Evolutionary conservation across 1,140 invertebrate genomes (phyloP).

Genomic region (Sesamia nonagrioides): DNA sequence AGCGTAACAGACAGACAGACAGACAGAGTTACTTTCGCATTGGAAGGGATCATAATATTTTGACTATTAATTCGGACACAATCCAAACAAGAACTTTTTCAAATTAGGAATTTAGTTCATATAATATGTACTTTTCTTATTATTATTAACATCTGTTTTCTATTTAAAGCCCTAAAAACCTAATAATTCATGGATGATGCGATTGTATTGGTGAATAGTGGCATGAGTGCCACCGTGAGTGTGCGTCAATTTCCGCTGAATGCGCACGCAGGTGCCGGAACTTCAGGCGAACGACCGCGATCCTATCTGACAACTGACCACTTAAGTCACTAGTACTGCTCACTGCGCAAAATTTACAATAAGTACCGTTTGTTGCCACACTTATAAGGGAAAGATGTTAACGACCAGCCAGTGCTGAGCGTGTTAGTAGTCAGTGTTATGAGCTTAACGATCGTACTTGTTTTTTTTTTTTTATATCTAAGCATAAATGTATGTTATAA

Average conservation of each 20-base stretch:
- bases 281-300: slow-evolving; percentile 64
- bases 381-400: slow-evolving; percentile 18
- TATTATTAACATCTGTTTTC: too few species aligned
- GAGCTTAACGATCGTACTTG: neutral
- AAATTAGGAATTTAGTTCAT: too few species aligned
- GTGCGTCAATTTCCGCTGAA: slow-evolving; percentile 58
- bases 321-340: slow-evolving; percentile 45
- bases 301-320: slow-evolving; percentile 47
- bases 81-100: too few species aligned
- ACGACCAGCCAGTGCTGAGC: neutral
- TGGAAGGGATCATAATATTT: too few species aligned
- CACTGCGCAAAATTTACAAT: slow-evolving; percentile 58
- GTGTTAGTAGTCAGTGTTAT: too few species aligned
- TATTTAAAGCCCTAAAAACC: neutral
- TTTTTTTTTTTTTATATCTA: too few species aligned
- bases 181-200: neutral
- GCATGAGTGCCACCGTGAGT: slow-evolving; percentile 21
- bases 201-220: slow-evolving; percentile 28
- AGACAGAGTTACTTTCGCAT: too few species aligned
- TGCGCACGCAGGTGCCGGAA: slow-evolving; percentile 59
- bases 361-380: slow-evolving; percentile 29
- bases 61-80: too few species aligned
- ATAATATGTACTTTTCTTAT: too few species aligned
- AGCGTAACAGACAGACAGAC: too few species aligned
- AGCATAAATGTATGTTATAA: too few species aligned